phyloP scores from a whole-genome alignment of 2,888 invertebrate species.

The Leucoma salicis region DNA sequence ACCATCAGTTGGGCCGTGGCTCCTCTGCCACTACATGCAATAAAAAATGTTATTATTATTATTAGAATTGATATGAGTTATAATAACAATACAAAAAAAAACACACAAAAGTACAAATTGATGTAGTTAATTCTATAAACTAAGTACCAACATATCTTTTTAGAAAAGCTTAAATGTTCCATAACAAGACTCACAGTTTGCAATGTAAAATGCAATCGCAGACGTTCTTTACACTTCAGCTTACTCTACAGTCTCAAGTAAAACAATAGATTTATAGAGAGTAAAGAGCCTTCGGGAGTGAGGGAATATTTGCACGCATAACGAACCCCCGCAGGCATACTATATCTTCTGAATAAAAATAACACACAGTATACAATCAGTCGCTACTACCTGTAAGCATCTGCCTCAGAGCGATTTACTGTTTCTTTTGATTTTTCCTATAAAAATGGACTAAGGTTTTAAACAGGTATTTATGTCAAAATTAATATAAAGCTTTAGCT shows the following conservation, averaged over 20 bases:
- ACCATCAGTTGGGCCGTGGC: too few species aligned
- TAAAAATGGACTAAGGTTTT: background rate
- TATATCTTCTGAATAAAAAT: slow-evolving; percentile 58
- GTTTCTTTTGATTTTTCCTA: slow-evolving; percentile 4
- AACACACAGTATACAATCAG: slow-evolving; percentile 32
- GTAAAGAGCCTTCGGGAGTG: slow-evolving; percentile 37
- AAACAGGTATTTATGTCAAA: too few species aligned
- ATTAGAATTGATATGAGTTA: too few species aligned
- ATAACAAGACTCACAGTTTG: background rate
- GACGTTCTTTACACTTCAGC: slow-evolving; percentile 20
- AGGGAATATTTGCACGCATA: slow-evolving; percentile 38
- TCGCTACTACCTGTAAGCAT: slow-evolving; percentile 34
- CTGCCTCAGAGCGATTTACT: slow-evolving; percentile 16
- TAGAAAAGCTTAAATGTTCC: too few species aligned
- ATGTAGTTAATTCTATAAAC: too few species aligned
- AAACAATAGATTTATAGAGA: slow-evolving; percentile 22
- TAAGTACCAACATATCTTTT: too few species aligned
- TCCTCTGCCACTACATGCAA: too few species aligned
- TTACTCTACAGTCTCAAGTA: slow-evolving; percentile 13
- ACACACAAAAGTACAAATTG: too few species aligned
- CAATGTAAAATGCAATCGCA: background rate
- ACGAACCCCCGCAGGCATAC: slow-evolving; percentile 62
- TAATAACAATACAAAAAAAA: too few species aligned
- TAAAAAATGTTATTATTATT: too few species aligned
- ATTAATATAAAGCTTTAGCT: too few species aligned